phyloP scores from a whole-genome alignment of 2,888 invertebrate species.

The Agonopterix subpropinquella region DNA sequence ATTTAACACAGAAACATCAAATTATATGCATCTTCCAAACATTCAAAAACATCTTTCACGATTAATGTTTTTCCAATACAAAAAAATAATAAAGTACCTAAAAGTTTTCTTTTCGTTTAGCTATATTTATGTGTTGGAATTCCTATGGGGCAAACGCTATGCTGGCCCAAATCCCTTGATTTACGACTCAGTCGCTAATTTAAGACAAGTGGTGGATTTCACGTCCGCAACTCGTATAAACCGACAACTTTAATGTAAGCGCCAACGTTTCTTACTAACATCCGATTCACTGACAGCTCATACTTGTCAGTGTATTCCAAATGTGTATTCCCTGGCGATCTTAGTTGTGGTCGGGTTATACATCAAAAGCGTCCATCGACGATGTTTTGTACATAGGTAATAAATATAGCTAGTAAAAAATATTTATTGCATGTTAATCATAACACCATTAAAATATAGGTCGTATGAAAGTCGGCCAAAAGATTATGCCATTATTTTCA shows the following conservation, averaged over 20 bases:
- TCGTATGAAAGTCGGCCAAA: not conserved
- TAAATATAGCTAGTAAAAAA: constrained; percentile 4
- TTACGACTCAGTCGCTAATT: constrained; percentile 52
- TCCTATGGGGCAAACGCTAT: constrained; percentile 35
- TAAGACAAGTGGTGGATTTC: constrained; percentile 49
- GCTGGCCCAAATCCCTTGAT: constrained; percentile 54
- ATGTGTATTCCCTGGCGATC: no score
- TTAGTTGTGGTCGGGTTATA: not conserved
- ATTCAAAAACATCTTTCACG: no score
- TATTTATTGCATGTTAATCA: constrained; percentile 7
- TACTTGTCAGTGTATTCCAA: no score
- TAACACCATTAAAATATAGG: constrained; percentile 2
- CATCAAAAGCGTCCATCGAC: not conserved
- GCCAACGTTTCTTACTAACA: constrained; percentile 1
- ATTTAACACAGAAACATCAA: no score
- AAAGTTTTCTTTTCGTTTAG: constrained; percentile 4
- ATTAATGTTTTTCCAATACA: constrained; percentile 1
- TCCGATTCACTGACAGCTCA: not conserved
- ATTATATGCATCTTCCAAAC: no score
- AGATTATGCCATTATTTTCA: not conserved
- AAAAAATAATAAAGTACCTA: constrained; percentile 1
- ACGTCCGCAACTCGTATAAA: constrained; percentile 18
- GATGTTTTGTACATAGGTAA: constrained; percentile 6
- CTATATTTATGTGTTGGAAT: constrained; percentile 39
- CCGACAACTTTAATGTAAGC: constrained; percentile 7